phyloP scores from a whole-genome alignment of 2,113 vertebrate species.

The Fregetta grallaria region DNA sequence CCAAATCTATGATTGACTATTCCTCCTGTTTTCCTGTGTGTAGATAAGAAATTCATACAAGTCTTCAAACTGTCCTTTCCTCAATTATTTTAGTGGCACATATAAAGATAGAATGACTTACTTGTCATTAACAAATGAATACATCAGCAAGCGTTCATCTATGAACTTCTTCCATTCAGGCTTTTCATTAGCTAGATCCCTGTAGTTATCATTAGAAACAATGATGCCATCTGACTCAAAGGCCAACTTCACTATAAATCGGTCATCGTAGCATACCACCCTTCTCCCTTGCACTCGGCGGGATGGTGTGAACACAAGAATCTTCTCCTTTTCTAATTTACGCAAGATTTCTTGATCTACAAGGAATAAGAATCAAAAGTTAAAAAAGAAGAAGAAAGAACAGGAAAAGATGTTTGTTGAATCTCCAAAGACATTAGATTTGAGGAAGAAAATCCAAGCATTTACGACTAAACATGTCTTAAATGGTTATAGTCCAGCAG shows the following conservation, averaged over 20 bases:
- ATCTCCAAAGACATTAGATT: neutral
- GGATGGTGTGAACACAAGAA: slow-evolving; percentile 94
- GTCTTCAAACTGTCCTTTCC: neutral
- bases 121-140: slow-evolving; percentile 99
- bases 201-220: slow-evolving; percentile 98
- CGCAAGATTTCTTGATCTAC: slow-evolving; percentile 94
- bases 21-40: neutral
- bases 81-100: neutral
- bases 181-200: slow-evolving; percentile 94
- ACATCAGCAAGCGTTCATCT: slow-evolving; percentile 95
- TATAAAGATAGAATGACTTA: slow-evolving; percentile 65
- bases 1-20: neutral
- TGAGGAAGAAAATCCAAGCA: neutral
- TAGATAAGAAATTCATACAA: neutral
- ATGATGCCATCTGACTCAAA: slow-evolving; percentile 96
- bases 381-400: neutral
- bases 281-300: slow-evolving; percentile 92
- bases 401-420: neutral
- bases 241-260: slow-evolving; percentile 95
- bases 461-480: neutral
- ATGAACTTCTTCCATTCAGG: slow-evolving; percentile 99
- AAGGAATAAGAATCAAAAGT: neutral
- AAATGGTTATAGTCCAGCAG: neutral
- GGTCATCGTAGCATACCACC: slow-evolving; percentile 96
- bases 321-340: slow-evolving; percentile 94